Percentiles rank a stretch among this genome's conserved stretches.
Conservation (phyloP, 2,888 invertebrate species). For the Tetragnatha montana region DNA sequence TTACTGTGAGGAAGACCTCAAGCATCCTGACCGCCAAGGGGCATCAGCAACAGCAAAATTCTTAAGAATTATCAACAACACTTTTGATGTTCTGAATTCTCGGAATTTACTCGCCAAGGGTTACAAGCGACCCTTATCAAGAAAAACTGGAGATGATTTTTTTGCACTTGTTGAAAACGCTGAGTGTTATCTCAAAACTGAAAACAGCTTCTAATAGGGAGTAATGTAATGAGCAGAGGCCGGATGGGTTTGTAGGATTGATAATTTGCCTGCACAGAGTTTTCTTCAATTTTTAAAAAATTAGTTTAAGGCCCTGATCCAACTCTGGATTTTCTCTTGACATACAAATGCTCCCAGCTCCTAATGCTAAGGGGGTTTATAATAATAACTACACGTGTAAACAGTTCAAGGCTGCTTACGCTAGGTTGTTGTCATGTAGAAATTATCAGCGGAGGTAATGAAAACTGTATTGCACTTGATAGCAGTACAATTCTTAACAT, state of each 20-base stretch:
- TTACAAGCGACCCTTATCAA: conserved; percentile 17
- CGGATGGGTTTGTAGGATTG: conserved; percentile 25
- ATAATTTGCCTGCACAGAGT: conserved; percentile 16
- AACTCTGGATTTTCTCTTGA: not conserved
- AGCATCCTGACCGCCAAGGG: conserved; percentile 11
- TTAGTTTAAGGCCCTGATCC: not conserved
- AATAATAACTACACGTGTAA: conserved; percentile 34
- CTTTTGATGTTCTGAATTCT: conserved; percentile 24
- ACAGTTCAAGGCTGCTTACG: conserved; percentile 50
- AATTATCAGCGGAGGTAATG: not conserved
- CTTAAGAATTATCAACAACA: conserved; percentile 5
- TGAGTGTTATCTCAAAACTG: conserved; percentile 4
- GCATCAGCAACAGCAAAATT: conserved; percentile 9
- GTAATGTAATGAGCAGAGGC: not conserved
- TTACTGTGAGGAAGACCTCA: conserved; percentile 22
- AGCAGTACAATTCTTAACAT: conserved; percentile 15
- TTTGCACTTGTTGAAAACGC: not conserved
- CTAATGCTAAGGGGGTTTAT: conserved; percentile 1
- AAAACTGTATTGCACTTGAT: conserved; percentile 11
- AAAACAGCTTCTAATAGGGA: not conserved
- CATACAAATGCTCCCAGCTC: conserved; percentile 5
- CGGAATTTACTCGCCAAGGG: not conserved
- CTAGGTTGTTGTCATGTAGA: conserved; percentile 2
- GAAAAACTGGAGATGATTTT: not conserved
- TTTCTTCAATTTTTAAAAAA: not conserved